Base-by-base conservation (phyloP, 2,888 invertebrate genomes). In the Agrypnus murinus region DNA sequence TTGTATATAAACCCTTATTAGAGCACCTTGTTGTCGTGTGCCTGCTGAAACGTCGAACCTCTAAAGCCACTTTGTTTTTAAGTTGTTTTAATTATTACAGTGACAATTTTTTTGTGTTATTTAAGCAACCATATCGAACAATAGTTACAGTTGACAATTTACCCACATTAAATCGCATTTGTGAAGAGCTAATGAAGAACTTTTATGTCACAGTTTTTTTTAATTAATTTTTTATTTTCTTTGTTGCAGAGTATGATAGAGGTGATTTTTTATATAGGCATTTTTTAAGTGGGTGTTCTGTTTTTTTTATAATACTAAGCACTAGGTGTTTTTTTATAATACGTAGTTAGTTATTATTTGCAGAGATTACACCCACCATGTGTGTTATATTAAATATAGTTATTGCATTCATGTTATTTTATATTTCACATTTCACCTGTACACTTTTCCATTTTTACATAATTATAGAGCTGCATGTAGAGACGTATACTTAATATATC, bases 111-210 rank as follows among this genome's bases (percentile, higher is more conserved):
- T 78, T 78, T 75, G 78, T 79, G 80, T 80, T 79, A 71, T 65
- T 25, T 25, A 62, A 77, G 80, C 78, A 81, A 81, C 83, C 83
- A 84, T 81, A 83, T 81, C 80, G 80, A 83, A 83, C 84, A 85
- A 85, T 84, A 84, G 84, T 82, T 79, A 78, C 74, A 80, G 80
- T 77, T 73, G 69, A 81, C 79, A 81, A 81, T 85, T 25, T 84
- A 79, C 84, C 86, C 85, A 86, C 85, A 86, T 84, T 84, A 78
- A 82, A 85, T 81, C 84, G 80, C 84, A 82, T 82, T 84, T 82
- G 83, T 84, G 84, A 85, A 83, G 83, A 83, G 81, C 74, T 70
- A 31, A 17, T 15, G 34, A 17, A 38, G 34, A 67, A 53, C 34
- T 65, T 57, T n/a, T 25, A 3, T 15, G 46, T 50, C 59, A 50